phyloP scores from a whole-genome alignment of 2,797 vertebrate genomes.

The Tarsius wallacei region DNA sequence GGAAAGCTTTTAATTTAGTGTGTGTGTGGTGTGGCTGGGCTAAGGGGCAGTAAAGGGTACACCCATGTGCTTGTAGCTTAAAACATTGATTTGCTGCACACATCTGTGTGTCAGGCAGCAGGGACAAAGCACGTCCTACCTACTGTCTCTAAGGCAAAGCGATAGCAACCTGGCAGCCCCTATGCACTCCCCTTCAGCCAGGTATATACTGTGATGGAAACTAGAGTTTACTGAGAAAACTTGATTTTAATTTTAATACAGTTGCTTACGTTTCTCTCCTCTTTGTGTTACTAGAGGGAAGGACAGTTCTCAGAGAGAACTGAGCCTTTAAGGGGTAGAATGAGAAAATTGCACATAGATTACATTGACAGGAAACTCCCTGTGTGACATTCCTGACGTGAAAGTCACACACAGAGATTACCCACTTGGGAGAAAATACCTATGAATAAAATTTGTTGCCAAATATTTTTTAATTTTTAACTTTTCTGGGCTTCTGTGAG shows the following conservation, averaged over 20 bases:
- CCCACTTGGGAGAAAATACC: conserved; percentile 64
- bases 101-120: background rate
- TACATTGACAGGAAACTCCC: conserved; percentile 54
- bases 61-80: rapidly evolving
- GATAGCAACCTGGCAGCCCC: background rate
- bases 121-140: no score
- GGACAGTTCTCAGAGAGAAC: background rate
- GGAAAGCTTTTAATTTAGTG: background rate
- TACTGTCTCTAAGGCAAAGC: background rate
- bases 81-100: background rate
- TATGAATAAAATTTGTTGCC: background rate
- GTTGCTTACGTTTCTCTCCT: background rate
- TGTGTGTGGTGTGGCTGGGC: background rate
- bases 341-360: conserved; percentile 4
- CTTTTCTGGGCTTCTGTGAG: conserved; percentile 69
- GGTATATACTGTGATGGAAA: background rate
- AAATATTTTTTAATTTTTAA: background rate
- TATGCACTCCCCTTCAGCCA: background rate
- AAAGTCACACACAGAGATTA: conserved; percentile 72
- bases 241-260: background rate
- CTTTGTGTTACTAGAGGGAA: background rate
- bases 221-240: background rate
- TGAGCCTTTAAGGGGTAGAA: background rate
- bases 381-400: background rate
- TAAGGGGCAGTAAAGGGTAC: background rate